phyloP scores from a whole-genome alignment of 2,797 vertebrate species.

The Rhyacichthys aspro region DNA sequence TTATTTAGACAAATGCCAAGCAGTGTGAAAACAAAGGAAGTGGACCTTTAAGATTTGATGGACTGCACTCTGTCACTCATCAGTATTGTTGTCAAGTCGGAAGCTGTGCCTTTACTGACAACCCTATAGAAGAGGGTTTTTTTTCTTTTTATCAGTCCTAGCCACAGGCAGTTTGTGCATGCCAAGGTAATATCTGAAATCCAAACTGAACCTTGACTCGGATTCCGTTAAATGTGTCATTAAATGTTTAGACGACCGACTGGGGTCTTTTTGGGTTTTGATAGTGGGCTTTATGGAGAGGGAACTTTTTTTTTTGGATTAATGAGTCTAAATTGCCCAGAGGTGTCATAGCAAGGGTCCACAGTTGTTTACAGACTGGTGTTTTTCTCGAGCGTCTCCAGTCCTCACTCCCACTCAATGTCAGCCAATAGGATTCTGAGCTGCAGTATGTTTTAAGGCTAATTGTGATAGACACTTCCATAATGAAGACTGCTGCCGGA shows the following conservation, averaged over 20 bases:
- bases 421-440: not conserved
- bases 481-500: too few relatives aligned
- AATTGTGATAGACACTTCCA: not conserved
- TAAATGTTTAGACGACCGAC: not conserved
- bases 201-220: not conserved
- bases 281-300: not conserved
- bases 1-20: slow-evolving; percentile 43
- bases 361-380: not conserved
- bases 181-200: slow-evolving; percentile 17
- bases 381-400: not conserved
- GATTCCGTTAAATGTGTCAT: slow-evolving; percentile 2
- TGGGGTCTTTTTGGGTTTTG: not conserved
- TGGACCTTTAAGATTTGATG: slow-evolving; percentile 36
- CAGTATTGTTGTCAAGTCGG: slow-evolving; percentile 33
- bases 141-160: slow-evolving; percentile 23
- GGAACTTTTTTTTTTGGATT: not conserved
- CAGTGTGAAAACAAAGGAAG: slow-evolving; percentile 21
- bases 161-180: slow-evolving; percentile 13
- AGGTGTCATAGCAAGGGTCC: not conserved
- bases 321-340: not conserved
- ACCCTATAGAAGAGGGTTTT: slow-evolving; percentile 2
- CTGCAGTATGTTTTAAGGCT: not conserved
- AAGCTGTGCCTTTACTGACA: slow-evolving; percentile 19
- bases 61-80: slow-evolving; percentile 36
- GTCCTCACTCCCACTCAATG: slow-evolving; percentile 9